Percentiles rank a stretch among this genome's conserved stretches.
phyloP scores from a whole-genome alignment of 2,797 vertebrate genomes.

The Anabacerthia variegaticeps region DNA sequence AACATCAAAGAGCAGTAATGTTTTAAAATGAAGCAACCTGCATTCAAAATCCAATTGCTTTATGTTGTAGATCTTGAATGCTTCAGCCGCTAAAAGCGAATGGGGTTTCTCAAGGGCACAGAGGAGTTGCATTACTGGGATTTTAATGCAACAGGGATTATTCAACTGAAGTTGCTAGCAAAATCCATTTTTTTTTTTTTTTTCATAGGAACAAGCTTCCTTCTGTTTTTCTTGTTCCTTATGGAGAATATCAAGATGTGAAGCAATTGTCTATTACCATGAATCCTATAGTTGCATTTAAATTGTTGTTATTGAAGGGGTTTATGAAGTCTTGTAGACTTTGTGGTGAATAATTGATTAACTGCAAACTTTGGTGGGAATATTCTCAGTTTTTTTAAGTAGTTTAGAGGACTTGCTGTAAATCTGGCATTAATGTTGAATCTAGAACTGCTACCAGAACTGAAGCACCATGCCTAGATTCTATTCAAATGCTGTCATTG shows the following conservation, averaged over 20 bases:
- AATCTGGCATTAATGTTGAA: not conserved
- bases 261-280: not conserved
- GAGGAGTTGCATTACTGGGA: not conserved
- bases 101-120: slow-evolving; percentile 33
- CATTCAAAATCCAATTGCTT: slow-evolving; percentile 53
- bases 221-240: not conserved
- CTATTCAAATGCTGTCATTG: not conserved
- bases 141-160: not conserved
- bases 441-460: not conserved
- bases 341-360: not conserved
- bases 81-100: slow-evolving; percentile 16
- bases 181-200: not conserved
- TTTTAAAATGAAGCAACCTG: slow-evolving; percentile 64
- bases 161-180: not conserved
- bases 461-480: not conserved
- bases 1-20: slow-evolving; percentile 65
- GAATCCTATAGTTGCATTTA: not conserved
- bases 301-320: not conserved
- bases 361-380: not conserved
- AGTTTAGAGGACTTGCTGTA: not conserved
- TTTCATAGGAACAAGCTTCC: not conserved
- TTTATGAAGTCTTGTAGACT: not conserved
- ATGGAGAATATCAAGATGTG: not conserved
- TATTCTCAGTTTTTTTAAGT: not conserved
- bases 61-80: slow-evolving; percentile 12